Evolutionary conservation across 1,140 invertebrate genomes (phyloP), one percentile per base, ranked within the genome.

Genomic region (Lanistes nyassanus): DNA sequence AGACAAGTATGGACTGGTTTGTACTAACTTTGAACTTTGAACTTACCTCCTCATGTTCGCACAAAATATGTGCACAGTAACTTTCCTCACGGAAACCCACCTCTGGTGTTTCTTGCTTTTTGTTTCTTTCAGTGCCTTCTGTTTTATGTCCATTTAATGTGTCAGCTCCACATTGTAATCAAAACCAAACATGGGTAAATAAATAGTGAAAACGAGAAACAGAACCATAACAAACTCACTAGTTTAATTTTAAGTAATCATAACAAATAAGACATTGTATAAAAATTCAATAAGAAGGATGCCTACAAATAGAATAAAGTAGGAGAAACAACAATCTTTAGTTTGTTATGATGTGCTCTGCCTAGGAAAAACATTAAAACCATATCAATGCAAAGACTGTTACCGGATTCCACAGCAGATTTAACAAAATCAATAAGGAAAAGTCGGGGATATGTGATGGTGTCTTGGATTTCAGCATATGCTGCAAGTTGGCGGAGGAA

Each of bases 21-120:
- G 19, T 47, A 47, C 42, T 13, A 6, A 9, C 42, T 16, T 47
- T 16, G n/a, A n/a, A 13, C 42, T 47, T 47, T 13, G 9, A 47
- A 73, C 75, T 71, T 42, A 85, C 84, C 77, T 85, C 75, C 67
- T 85, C 85, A 80, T 84, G 80, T 79, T 87, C 85, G 81, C 85
- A 87, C 23, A 87, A 74, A 11, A 81, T 71, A 55, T 82, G 71
- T 34, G 83, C 76, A 77, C 80, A 82, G 58, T 77, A 84, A 31
- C 62, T 76, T 51, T 79, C n/a, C n/a, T 76, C 70, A 56, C 69
- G 58, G 47, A 74, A 75, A 34, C 70, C 76, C 47, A 64, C 36
- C 67, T 16, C 39, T 34, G 39, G 26, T 11, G 31, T 4, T 37
- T 16, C 4, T n/a, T 21, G 29, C 5, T 29, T 42, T 23, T 69